Percentiles rank a stretch among this genome's conserved stretches.
Conservation (phyloP, 1,140 invertebrate species). For the Archivesica marissinica region DNA sequence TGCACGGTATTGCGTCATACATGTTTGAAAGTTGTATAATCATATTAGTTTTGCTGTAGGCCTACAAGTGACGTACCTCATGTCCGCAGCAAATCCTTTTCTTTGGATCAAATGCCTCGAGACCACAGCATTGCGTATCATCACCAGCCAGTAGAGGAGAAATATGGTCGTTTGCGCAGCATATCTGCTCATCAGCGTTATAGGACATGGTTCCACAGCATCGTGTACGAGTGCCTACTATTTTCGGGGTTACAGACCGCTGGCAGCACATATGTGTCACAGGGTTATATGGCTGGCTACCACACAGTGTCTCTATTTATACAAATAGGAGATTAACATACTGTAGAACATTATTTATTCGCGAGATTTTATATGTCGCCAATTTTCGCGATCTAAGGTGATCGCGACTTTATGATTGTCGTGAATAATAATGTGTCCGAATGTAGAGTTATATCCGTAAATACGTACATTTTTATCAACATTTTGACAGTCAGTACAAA, state of each 20-base stretch:
- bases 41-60: too few species aligned
- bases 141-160: neutral
- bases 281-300: neutral
- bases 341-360: too few species aligned
- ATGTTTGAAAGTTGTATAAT: too few species aligned
- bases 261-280: constrained; percentile 32
- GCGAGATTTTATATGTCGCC: too few species aligned
- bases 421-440: too few species aligned
- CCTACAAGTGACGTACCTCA: neutral
- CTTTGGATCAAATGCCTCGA: neutral
- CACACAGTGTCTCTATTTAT: neutral
- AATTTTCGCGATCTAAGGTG: too few species aligned
- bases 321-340: too few species aligned
- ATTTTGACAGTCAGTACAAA: too few species aligned
- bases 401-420: too few species aligned
- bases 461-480: too few species aligned
- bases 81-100: constrained; percentile 18
- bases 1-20: too few species aligned
- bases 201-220: constrained; percentile 24
- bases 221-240: neutral
- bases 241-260: constrained; percentile 2
- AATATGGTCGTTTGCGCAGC: constrained; percentile 11
- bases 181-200: neutral
- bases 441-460: too few species aligned
- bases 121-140: constrained; percentile 14